Conservation (phyloP, 1,140 invertebrate species). For the Bicyclus anynana region DNA sequence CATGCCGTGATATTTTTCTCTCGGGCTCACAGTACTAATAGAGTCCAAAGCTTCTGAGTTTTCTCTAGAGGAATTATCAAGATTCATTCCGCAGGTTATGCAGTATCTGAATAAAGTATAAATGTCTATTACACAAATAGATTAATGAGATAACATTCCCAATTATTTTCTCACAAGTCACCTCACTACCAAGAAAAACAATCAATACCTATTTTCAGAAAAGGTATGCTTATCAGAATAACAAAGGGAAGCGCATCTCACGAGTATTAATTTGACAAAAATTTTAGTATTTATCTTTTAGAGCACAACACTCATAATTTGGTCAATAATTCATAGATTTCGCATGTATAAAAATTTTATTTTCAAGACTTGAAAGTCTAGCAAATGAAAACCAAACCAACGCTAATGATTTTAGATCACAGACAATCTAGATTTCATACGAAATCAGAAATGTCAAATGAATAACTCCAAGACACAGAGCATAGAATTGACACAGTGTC, state of each 20-base stretch:
- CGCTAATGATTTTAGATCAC: too few species aligned
- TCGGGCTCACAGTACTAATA: slow-evolving; percentile 60
- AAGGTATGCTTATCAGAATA: slow-evolving; percentile 13
- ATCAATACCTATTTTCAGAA: slow-evolving; percentile 30
- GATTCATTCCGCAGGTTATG: slow-evolving; percentile 58
- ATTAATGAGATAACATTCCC: slow-evolving; percentile 17
- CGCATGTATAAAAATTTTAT: too few species aligned
- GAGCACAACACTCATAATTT: too few species aligned
- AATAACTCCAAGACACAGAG: too few species aligned
- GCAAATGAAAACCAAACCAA: too few species aligned
- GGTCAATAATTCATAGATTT: too few species aligned
- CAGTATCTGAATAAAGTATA: slow-evolving; percentile 17
- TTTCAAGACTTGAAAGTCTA: too few species aligned
- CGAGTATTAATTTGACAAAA: background rate
- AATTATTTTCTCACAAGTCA: slow-evolving; percentile 13
- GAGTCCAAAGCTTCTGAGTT: slow-evolving; percentile 65
- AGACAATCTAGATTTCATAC: too few species aligned
- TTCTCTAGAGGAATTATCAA: slow-evolving; percentile 68
- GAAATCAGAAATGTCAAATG: too few species aligned
- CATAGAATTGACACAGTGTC: too few species aligned
- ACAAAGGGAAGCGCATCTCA: slow-evolving; percentile 14
- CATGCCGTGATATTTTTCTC: slow-evolving; percentile 73
- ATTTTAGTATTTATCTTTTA: too few species aligned
- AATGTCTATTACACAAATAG: slow-evolving; percentile 14
- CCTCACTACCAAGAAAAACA: slow-evolving; percentile 24